Base-by-base conservation (phyloP, 2,797 vertebrate species). In the Antennarius maculatus region DNA sequence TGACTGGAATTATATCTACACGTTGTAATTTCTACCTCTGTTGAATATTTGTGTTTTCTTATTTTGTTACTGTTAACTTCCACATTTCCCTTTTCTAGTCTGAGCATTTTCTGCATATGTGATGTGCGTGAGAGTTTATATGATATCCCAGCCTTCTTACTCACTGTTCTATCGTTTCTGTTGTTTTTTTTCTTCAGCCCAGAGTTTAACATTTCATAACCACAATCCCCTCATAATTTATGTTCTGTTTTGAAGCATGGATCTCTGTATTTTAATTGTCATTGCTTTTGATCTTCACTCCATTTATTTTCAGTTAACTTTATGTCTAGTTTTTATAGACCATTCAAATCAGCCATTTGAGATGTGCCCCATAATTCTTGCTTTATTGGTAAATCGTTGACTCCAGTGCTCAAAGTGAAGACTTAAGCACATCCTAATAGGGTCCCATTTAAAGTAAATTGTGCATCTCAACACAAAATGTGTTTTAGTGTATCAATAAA, bases 161-260 rank as follows among this genome's bases (percentile, higher is more conserved):
- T 50, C 54, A 65, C 77, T 78, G 65, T 78, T 58, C 39, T 71
- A 37, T 74, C 61, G 64, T 76, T 34, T 55, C 67, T 54, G 13
- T 75, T 65, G 54, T 61, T 54, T 10, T 34, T 16, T 43, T 23
- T 23, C 23, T 68, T n/a, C 57, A 71, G 56, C 18, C 17, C 47
- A 57, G 71, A 57, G 71, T 64, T 59, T 10, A 66, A 3, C 17
- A 42, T 53, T 58, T 61, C 58, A 55, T 39, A 58, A 50, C 49
- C 49, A 69, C 60, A 41, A n/a, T 68, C 45, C 42, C 61, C 50
- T 60, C 39, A 55, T 71, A 49, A 17, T 77, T 52, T 63, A 41
- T 69, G 18, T 76, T 74, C 43, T 70, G 61, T 17, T 82, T 59
- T 56, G 65, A 65, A 75, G 85, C 77, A 83, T 85, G 76, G 11